These are phyloP conservation scores for Adelosebastes latens DNA, from an alignment of 2,797 vertebrate species.

Conservation along the genomic window DNA sequence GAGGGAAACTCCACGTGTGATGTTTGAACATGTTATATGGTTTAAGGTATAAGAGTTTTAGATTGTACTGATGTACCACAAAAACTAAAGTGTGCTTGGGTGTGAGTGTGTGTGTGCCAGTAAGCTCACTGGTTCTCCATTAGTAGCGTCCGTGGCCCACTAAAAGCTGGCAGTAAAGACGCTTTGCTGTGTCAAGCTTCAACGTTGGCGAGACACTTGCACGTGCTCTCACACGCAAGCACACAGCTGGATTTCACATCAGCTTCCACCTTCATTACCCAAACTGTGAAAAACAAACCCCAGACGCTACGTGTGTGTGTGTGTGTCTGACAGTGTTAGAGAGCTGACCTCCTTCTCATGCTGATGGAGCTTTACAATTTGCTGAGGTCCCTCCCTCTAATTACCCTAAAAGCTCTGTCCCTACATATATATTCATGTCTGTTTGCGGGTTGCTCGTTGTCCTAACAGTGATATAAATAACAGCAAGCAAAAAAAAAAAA, in stretches of 20 bases:
- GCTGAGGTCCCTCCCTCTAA: conserved; percentile 50
- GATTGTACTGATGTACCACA: not conserved
- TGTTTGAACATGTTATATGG: not conserved
- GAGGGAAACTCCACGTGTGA: not conserved
- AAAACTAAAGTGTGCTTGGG: not conserved
- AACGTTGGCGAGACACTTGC: conserved; percentile 39
- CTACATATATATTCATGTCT: not conserved
- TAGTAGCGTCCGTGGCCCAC: conserved; percentile 5
- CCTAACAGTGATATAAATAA: conserved; percentile 27
- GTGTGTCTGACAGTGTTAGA: conserved; percentile 36
- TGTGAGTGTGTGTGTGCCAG: not conserved
- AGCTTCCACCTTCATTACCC: conserved; percentile 72
- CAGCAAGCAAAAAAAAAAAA: not conserved
- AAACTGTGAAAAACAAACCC: conserved; percentile 83
- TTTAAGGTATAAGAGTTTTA: not conserved
- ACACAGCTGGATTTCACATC: conserved; percentile 81
- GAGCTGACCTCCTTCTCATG: conserved; percentile 52
- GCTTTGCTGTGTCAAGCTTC: conserved; percentile 53
- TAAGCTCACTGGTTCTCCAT: conserved; percentile 1
- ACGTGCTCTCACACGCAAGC: conserved; percentile 60
- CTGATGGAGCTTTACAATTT: conserved; percentile 45
- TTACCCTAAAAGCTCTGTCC: conserved; percentile 33
- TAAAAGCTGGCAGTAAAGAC: conserved; percentile 41
- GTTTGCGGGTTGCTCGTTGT: conserved; percentile 10
- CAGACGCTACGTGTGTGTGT: conserved; percentile 62